These are phyloP conservation scores for Diachasmimorpha longicaudata DNA, from an alignment of 1,140 invertebrate genomes.

Conservation along the genomic window DNA sequence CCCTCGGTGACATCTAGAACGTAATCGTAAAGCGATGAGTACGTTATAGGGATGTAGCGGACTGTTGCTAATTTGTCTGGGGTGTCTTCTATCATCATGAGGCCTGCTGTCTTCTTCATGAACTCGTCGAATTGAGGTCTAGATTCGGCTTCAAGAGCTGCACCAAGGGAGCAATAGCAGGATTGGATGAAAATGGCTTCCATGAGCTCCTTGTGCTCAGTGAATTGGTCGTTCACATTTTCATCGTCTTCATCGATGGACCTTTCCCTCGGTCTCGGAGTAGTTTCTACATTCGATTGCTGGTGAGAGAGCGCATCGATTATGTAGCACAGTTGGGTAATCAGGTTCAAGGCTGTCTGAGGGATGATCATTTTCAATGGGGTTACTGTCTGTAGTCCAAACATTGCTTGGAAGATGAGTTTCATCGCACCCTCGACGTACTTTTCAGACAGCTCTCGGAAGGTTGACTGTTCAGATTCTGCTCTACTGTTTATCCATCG, in stretches of 20 bases:
- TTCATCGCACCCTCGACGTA: slow-evolving; percentile 75
- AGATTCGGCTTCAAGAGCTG: slow-evolving; percentile 72
- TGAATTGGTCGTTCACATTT: slow-evolving; percentile 21
- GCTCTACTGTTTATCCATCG: slow-evolving; percentile 68
- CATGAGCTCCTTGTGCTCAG: slow-evolving; percentile 39
- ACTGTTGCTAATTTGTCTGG: slow-evolving; percentile 69
- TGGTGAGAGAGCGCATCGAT: slow-evolving; percentile 72
- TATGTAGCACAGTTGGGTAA: slow-evolving; percentile 81
- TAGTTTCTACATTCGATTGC: slow-evolving; percentile 57
- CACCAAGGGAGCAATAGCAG: slow-evolving; percentile 85
- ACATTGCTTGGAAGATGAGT: slow-evolving; percentile 78
- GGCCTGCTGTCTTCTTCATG: slow-evolving; percentile 76
- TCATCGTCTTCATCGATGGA: slow-evolving; percentile 3
- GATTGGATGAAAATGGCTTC: slow-evolving; percentile 65
- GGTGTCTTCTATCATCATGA: slow-evolving; percentile 72
- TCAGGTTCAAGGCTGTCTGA: slow-evolving; percentile 85
- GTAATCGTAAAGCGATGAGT: slow-evolving; percentile 81
- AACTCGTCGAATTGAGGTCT: slow-evolving; percentile 78
- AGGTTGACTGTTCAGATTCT: slow-evolving; percentile 63
- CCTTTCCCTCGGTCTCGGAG: slow-evolving; percentile 12
- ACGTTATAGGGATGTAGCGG: slow-evolving; percentile 73
- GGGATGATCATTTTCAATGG: slow-evolving; percentile 82
- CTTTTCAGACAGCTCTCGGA: slow-evolving; percentile 72
- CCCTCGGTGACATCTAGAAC: slow-evolving; percentile 73
- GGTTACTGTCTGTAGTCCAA: slow-evolving; percentile 74